These are phyloP conservation scores for Drosophila birchii DNA, from an alignment of 2,888 invertebrate species.

Conservation along the genomic window DNA sequence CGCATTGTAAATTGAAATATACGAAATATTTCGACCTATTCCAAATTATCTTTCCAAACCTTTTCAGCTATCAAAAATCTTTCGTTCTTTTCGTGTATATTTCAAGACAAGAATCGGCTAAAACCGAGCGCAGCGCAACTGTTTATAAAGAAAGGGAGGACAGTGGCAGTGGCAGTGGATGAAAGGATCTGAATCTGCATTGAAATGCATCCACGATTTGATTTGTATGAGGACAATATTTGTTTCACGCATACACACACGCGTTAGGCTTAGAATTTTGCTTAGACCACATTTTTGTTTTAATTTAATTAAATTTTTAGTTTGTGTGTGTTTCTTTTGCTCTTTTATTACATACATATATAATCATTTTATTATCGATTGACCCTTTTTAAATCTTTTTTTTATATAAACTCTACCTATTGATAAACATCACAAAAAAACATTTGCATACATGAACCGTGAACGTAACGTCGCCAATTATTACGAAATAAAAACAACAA, in stretches of 20 bases:
- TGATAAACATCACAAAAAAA: conserved; percentile 58
- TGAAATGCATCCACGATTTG: conserved; percentile 27
- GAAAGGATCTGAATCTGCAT: conserved; percentile 20
- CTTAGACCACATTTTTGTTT: conserved; percentile 25
- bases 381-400: conserved; percentile 26
- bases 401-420: conserved; percentile 46
- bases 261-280: conserved; percentile 34
- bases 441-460: conserved; percentile 62
- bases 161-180: conserved; percentile 15
- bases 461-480: conserved; percentile 79
- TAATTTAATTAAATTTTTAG: conserved; percentile 41
- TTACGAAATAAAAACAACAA: conserved; percentile 47
- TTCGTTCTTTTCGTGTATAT: conserved; percentile 47
- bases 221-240: conserved; percentile 26
- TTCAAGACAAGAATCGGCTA: conserved; percentile 54
- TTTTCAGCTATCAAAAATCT: conserved; percentile 61
- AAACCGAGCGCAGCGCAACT: conserved; percentile 52
- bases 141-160: conserved; percentile 55
- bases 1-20: conserved; percentile 52
- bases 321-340: conserved; percentile 69
- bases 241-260: conserved; percentile 38
- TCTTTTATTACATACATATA: conserved; percentile 51
- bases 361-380: conserved; percentile 40
- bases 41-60: conserved; percentile 58
- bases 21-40: conserved; percentile 48